phyloP scores from a whole-genome alignment of 2,797 vertebrate species.

The Hephaestus fuliginosus region DNA sequence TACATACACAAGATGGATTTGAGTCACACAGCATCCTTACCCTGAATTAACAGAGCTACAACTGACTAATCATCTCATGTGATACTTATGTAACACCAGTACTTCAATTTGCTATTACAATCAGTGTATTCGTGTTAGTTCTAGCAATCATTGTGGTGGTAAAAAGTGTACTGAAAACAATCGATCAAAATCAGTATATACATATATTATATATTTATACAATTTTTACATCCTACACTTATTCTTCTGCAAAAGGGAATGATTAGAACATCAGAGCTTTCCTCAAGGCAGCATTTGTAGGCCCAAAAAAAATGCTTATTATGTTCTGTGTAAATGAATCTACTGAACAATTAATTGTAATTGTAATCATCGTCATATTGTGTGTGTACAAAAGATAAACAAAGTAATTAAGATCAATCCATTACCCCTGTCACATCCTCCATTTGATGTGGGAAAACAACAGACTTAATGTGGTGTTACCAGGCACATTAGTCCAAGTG shows the following conservation, averaged over 20 bases:
- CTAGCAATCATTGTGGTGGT: background rate
- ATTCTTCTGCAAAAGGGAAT: background rate
- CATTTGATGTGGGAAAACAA: background rate
- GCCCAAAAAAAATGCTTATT: background rate
- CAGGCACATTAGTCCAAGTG: background rate
- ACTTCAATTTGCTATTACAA: constrained; percentile 18
- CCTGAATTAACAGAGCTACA: too few relatives aligned
- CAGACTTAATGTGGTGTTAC: background rate
- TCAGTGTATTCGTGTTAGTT: constrained; percentile 1
- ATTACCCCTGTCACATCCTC: background rate
- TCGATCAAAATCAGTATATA: background rate
- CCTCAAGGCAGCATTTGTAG: background rate
- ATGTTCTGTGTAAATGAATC: background rate
- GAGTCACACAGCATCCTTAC: constrained; percentile 13
- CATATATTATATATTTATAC: background rate
- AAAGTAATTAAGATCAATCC: background rate
- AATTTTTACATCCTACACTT: background rate
- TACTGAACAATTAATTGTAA: background rate
- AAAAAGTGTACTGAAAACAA: background rate
- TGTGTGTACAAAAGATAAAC: background rate
- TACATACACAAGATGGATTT: constrained; percentile 22
- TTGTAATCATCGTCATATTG: background rate
- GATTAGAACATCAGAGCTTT: background rate
- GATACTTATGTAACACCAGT: background rate
- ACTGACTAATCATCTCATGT: background rate